These are phyloP conservation scores for Ashinkailepas kermadecensis DNA, from an alignment of 2,888 invertebrate species.

Conservation along the genomic window DNA sequence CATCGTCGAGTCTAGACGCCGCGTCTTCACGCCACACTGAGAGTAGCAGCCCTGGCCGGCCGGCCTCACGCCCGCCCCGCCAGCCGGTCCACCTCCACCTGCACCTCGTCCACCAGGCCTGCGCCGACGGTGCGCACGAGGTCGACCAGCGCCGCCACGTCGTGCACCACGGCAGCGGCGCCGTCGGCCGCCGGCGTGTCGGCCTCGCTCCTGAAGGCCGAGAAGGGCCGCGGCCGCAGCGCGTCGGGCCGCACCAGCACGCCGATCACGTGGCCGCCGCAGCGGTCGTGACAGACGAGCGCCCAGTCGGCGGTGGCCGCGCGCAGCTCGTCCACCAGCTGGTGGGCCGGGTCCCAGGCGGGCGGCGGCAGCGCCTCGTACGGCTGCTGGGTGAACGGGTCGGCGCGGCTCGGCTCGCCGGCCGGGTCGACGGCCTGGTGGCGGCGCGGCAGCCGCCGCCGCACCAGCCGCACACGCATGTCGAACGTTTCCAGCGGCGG, in stretches of 20 bases:
- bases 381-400: conserved; percentile 52
- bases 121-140: neutral
- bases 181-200: neutral
- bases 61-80: neutral
- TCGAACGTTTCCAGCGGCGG: conserved; percentile 64
- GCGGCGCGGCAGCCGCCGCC: conserved; percentile 44
- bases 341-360: conserved; percentile 66
- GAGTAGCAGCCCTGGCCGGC: too few relatives aligned
- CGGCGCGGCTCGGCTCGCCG: conserved; percentile 56
- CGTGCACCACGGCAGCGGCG: neutral
- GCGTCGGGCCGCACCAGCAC: conserved; percentile 43
- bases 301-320: conserved; percentile 59
- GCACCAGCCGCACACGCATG: conserved; percentile 59
- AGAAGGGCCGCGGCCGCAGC: neutral
- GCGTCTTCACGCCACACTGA: too few relatives aligned
- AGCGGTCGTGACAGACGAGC: conserved; percentile 45
- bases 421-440: conserved; percentile 51
- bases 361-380: conserved; percentile 56
- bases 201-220: neutral
- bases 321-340: conserved; percentile 57
- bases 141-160: neutral
- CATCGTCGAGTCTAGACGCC: too few relatives aligned
- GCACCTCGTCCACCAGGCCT: neutral
- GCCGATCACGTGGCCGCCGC: conserved; percentile 43
- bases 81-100: neutral